Conservation (phyloP, 2,888 invertebrate genomes). For the Cyclophora punctaria region DNA sequence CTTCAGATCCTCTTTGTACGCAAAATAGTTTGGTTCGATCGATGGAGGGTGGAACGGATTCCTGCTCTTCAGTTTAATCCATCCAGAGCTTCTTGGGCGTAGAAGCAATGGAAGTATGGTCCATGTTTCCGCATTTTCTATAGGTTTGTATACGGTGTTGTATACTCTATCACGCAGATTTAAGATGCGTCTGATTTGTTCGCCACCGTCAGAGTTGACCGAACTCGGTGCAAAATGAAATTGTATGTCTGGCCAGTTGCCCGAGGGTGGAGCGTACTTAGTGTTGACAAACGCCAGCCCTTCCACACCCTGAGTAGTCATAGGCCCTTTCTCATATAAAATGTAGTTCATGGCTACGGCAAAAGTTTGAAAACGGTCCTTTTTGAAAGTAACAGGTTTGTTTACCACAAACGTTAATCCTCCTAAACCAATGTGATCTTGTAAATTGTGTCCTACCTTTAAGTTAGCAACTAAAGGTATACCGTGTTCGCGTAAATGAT, state of each 20-base stretch:
- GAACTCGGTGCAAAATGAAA: slow-evolving; percentile 91
- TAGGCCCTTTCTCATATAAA: slow-evolving; percentile 85
- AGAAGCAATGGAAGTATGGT: slow-evolving; percentile 86
- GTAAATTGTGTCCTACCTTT: slow-evolving; percentile 88
- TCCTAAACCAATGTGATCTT: slow-evolving; percentile 91
- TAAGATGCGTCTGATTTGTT: slow-evolving; percentile 84
- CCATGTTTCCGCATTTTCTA: slow-evolving; percentile 87
- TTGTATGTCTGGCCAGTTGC: slow-evolving; percentile 89
- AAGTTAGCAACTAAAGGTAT: slow-evolving; percentile 85
- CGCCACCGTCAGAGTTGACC: slow-evolving; percentile 87
- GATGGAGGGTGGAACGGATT: slow-evolving; percentile 89
- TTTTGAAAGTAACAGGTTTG: slow-evolving; percentile 85
- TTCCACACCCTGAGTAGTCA: slow-evolving; percentile 90
- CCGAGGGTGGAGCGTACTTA: slow-evolving; percentile 85
- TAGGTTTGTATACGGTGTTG: slow-evolving; percentile 89
- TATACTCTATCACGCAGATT: slow-evolving; percentile 86
- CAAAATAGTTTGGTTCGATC: slow-evolving; percentile 94
- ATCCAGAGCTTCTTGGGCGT: slow-evolving; percentile 90
- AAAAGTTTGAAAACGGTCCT: slow-evolving; percentile 84
- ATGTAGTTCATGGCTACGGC: slow-evolving; percentile 88
- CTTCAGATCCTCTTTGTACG: slow-evolving; percentile 86
- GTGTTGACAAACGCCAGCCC: slow-evolving; percentile 91
- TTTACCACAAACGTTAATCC: slow-evolving; percentile 89
- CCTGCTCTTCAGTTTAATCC: slow-evolving; percentile 85
- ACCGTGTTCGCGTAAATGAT: slow-evolving; percentile 81